Evolutionary conservation across 1,140 invertebrate species (phyloP), one percentile per base, ranked within the genome.

Genomic region (Ptiloglossa arizonensis): DNA sequence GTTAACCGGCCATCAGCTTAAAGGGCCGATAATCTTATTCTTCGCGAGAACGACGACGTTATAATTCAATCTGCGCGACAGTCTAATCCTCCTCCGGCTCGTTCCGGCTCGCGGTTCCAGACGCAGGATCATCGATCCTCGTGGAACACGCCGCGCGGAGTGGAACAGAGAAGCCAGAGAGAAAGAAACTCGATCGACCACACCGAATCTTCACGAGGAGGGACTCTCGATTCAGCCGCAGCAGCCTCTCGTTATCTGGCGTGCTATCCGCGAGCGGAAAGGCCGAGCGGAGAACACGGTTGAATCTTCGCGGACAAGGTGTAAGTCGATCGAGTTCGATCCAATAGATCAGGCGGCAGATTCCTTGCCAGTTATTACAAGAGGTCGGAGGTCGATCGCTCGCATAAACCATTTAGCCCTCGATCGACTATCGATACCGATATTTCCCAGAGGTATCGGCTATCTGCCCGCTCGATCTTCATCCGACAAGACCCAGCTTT

Each of bases 341-440:
- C 88, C 89, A 90, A 90, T 89, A 90, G 89, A 90, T 90, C 89
- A 89, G 87, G 87, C 88, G 89, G 89, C 89, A 90, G 89, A 90
- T 90, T 89, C 88, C 87, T 89, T 86, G 83, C 87, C 85, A 79
- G 89, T 90, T 90, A 90, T 90, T 90, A 90, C 89, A 68, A 84
- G 83, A 68, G 89, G 88, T 90, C 89, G 83, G 79, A 89, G 89
- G 89, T 90, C 89, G 87, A 87, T 86, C 83, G 89, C 83, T 90
- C 89, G 87, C 89, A 90, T 90, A 90, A 90, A 90, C 88, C 89
- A 90, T 90, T 90, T 90, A 90, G 85, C 69, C 56, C 85, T 82
- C 83, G 89, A 90, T 90, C 87, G 84, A 85, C 87, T 89, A 90
- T 90, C 88, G 88, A 90, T 90, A 90, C 87, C 87, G 89, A 90